Conservation (phyloP, 2,888 invertebrate genomes). For the Proisotoma minuta region DNA sequence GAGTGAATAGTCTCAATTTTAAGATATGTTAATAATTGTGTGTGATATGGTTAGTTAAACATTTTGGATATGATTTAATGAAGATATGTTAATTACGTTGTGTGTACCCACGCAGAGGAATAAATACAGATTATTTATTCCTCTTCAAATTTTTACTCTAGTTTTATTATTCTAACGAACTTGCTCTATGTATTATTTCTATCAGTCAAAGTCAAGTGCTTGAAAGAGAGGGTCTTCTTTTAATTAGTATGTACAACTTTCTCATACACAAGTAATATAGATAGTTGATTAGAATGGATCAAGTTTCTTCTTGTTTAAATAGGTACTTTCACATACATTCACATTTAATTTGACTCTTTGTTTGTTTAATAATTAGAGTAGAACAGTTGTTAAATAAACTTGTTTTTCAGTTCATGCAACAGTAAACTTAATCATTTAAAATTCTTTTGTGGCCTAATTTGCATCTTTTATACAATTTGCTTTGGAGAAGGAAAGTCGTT, state of each 20-base stretch:
- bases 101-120: not conserved
- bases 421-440: no score
- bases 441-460: no score
- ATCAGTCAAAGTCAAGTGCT: conserved; percentile 15
- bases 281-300: no score
- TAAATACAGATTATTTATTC: not conserved
- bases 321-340: no score
- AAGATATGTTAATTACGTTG: conserved; percentile 4
- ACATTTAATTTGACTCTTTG: not conserved
- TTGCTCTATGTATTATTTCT: not conserved
- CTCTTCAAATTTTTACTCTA: not conserved
- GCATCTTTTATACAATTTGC: conserved; percentile 1
- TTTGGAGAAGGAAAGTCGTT: not conserved
- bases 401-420: no score
- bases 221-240: conserved; percentile 11
- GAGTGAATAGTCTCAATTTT: no score
- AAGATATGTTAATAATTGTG: conserved; percentile 3
- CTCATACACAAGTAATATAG: not conserved
- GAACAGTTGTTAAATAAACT: no score
- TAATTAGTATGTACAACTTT: not conserved
- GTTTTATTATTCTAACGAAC: not conserved
- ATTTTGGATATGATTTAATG: not conserved
- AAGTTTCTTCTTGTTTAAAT: no score
- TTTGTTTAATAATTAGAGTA: not conserved
- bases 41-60: not conserved